phyloP scores from a whole-genome alignment of 2,113 vertebrate genomes.

The Cyrtonyx montezumae region DNA sequence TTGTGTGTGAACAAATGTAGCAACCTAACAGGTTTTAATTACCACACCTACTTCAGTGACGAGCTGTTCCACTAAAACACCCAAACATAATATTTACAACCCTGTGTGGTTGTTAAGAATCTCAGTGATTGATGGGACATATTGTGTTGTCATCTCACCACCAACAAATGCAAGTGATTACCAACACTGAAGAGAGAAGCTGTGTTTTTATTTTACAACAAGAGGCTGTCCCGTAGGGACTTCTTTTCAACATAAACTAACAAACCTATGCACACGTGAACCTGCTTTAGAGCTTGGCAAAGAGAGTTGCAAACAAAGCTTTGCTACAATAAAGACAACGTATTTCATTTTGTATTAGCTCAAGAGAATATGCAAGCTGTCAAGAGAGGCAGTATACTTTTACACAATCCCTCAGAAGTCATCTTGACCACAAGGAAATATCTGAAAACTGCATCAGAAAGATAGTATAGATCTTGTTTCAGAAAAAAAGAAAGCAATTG shows the following conservation, averaged over 20 bases:
- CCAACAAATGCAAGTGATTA: constrained; percentile 74
- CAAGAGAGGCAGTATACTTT: constrained; percentile 40
- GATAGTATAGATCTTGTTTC: constrained; percentile 60
- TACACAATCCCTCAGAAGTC: constrained; percentile 51
- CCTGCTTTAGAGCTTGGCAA: constrained; percentile 4
- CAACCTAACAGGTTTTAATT: constrained; percentile 81
- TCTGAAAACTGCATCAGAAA: constrained; percentile 53
- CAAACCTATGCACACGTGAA: constrained; percentile 63
- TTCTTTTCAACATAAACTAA: constrained; percentile 72
- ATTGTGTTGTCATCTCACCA: constrained; percentile 76
- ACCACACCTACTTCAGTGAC: constrained; percentile 86
- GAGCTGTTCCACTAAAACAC: constrained; percentile 85
- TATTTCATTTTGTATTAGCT: not conserved
- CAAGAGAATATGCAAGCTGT: constrained; percentile 44
- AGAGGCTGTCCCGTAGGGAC: constrained; percentile 72
- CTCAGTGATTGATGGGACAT: constrained; percentile 85
- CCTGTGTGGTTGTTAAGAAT: constrained; percentile 83
- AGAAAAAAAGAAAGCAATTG: constrained; percentile 53
- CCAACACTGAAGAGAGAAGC: constrained; percentile 72
- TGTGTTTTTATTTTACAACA: constrained; percentile 77
- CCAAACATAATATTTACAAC: constrained; percentile 91
- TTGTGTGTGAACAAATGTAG: constrained; percentile 76
- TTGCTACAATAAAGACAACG: constrained; percentile 31
- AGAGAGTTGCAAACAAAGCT: not conserved
- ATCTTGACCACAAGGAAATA: constrained; percentile 65